Conservation (phyloP, 2,888 invertebrate species). For the Tortricodes alternella region DNA sequence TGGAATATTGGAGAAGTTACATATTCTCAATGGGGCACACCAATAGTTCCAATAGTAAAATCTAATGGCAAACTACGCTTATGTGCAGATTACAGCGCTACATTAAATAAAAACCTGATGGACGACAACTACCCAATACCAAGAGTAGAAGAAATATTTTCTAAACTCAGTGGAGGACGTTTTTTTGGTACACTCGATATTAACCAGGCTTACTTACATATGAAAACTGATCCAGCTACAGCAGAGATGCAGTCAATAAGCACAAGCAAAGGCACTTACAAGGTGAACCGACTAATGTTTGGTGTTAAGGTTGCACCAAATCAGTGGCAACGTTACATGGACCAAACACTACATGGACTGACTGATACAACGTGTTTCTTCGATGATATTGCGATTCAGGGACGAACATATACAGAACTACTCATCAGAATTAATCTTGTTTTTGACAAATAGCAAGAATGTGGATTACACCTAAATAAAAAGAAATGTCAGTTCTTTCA, state of each 20-base stretch:
- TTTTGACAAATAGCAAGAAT: background rate
- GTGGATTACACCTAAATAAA: conserved; percentile 21
- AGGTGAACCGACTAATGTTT: conserved; percentile 44
- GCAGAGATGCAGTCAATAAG: conserved; percentile 35
- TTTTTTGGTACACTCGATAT: conserved; percentile 32
- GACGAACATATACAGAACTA: background rate
- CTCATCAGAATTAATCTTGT: background rate
- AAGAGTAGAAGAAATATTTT: conserved; percentile 31
- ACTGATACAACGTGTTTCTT: conserved; percentile 45
- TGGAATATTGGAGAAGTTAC: conserved; percentile 26
- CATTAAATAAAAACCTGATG: conserved; percentile 29
- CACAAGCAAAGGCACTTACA: conserved; percentile 44
- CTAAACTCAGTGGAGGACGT: conserved; percentile 28
- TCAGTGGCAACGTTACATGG: conserved; percentile 46
- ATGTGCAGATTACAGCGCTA: conserved; percentile 32
- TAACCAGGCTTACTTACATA: conserved; percentile 33
- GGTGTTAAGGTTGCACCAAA: conserved; percentile 42
- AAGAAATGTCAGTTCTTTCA: conserved; percentile 37
- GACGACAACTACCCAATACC: conserved; percentile 23
- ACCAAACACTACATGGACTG: conserved; percentile 40
- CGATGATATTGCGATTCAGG: conserved; percentile 36
- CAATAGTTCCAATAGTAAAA: conserved; percentile 30
- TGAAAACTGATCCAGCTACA: conserved; percentile 20
- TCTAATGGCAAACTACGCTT: conserved; percentile 26
- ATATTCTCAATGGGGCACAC: conserved; percentile 32